Base-by-base conservation (phyloP, 2,888 invertebrate genomes). In the Sesamia inferens region DNA sequence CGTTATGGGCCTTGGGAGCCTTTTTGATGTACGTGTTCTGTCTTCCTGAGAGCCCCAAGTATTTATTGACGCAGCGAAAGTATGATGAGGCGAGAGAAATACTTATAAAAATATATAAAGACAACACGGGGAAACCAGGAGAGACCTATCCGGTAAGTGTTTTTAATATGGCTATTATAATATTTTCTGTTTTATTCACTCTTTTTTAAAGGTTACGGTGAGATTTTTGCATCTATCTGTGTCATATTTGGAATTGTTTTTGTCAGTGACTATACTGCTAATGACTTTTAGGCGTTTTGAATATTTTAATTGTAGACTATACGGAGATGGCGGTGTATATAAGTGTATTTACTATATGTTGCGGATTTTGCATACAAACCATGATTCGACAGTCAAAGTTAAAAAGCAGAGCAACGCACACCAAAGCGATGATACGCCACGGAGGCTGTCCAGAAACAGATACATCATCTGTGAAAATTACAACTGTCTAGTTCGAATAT, bases 41-140 rank as follows among this genome's bases (percentile, higher is more conserved):
- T 42, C 76, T 94, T 24, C 94, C 95, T 0, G 95, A 95, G 64
- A 95, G 95, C 69, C 95, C 95, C 0, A 94, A 93, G 79, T 95
- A 90, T 85, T 89, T 93, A 74, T 85, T 94, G 68, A 90, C 92
- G 0, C 92, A 93, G 80, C 89, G 90, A 48, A 91, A 89, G 73
- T 94, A 91, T 76, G 90, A 91, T 7, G 92, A 93, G 83, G 94
- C 94, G 0, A 90, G 94, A 58, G 85, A 88, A 0, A 90, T 93
- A 42, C 85, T 95, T 24, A 88, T 92, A 57, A 88, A 88, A 54
- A 88, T 94, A 47, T 95, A 94, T 74, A 89, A 57, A 58, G 85
- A 86, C 62, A 95, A 95, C 54, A 94, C 94, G 4, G 88, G 94
- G 4, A 93, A 94, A 78, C 84, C 92, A 1, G 92, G 90, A 5